Evolutionary conservation across 2,888 invertebrate genomes (phyloP).

Genomic region (Chymomyza fuscimana): DNA sequence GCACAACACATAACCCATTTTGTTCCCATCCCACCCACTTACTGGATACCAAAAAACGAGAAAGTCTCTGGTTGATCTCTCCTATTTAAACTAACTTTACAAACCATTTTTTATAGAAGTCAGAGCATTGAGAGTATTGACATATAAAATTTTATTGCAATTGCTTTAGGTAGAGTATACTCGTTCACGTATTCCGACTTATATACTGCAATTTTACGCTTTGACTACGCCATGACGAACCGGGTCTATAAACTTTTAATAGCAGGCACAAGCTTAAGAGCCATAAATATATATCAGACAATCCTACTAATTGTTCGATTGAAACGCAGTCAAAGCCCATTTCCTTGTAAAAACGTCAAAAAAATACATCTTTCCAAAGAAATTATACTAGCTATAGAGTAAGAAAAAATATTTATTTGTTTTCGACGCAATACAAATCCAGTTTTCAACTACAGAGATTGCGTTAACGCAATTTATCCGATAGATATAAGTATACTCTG

Average conservation of each 20-base stretch:
- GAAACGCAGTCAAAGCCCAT: neutral
- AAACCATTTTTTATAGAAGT: no score
- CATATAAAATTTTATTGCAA: no score
- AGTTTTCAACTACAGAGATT: neutral
- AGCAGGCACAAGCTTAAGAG: neutral
- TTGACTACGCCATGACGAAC: neutral
- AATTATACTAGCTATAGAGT: neutral
- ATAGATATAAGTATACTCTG: neutral
- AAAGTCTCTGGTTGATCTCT: no score
- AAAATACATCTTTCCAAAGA: neutral
- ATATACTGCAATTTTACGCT: neutral
- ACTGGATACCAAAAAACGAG: no score
- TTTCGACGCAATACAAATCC: constrained; percentile 22
- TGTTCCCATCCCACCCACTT: no score
- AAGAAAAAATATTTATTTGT: neutral
- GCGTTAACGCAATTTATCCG: neutral
- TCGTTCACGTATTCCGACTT: neutral
- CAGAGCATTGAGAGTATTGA: no score
- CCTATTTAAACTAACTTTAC: no score
- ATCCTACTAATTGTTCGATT: neutral
- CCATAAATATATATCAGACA: neutral
- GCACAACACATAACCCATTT: no score
- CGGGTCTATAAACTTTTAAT: neutral
- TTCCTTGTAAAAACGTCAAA: neutral
- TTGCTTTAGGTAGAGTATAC: neutral